Base-by-base conservation (phyloP, 2,888 invertebrate genomes). In the Holacanthella duospinosa region DNA sequence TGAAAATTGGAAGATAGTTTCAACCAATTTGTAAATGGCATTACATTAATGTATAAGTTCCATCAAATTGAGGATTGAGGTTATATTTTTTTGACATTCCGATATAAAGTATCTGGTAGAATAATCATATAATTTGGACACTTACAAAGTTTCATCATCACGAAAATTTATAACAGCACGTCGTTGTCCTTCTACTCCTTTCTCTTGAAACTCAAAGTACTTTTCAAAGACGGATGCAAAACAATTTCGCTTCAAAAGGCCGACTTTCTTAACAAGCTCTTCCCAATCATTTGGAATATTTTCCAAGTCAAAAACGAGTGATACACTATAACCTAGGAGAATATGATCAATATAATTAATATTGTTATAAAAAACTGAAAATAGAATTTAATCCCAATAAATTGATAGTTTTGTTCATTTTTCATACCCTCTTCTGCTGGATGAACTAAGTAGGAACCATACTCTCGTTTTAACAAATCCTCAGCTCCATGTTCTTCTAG, bases 211-310 rank as follows among this genome's bases (percentile, higher is more conserved):
- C 77, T 95, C 89, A 80, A 99, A 99, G 82, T 99, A 99, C 77
- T 97, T 96, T 79, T 99, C 96, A 80, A 99, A 99, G 66, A 99
- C 96, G 21, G 96, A 95, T 55, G 97, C 97, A 80, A 99, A 99
- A 80, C 99, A 99, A 81, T 99, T 93, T 75, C 97, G 84, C 80
- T 99, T 99, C 68, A 99, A 80, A 62, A 95, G 83, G 25, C 95
- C 93, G 72, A 95, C 88, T 80, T 90, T 93, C 79, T 89, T 89
- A 72, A 95, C 92, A 74, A 92, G 78, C 67, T 85, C 84, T 77
- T 89, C 89, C 87, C 92, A 93, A 77, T 95, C 87, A 43, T 85
- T 81, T 4, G 96, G 95, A 74, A 99, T 85, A 77, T 88, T 87
- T 76, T 93, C 93, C 79, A 96, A 81, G 80, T 97, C 93, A 79